These are phyloP conservation scores for Vimba vimba DNA, from an alignment of 2,113 vertebrate genomes.

Conservation along the genomic window DNA sequence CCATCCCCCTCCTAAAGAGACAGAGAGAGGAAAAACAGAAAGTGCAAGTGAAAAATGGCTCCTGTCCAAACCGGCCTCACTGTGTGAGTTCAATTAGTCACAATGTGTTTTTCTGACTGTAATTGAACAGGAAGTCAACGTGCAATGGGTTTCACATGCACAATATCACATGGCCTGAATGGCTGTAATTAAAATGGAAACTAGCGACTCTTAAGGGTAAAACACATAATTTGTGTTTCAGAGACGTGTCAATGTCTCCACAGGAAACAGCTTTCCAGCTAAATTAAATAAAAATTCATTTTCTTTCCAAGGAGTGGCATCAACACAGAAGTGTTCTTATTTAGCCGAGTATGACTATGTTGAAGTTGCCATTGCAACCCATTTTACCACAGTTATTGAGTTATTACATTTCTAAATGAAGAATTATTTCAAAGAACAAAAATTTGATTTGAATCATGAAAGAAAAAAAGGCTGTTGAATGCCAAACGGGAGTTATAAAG, in stretches of 20 bases:
- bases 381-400: not conserved
- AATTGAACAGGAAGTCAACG: slow-evolving; percentile 31
- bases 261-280: not conserved
- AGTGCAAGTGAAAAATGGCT: slow-evolving; percentile 9
- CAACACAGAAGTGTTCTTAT: not conserved
- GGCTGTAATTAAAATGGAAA: not conserved
- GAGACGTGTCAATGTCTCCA: not conserved
- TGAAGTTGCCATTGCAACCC: not conserved
- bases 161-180: slow-evolving; percentile 9
- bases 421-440: not conserved
- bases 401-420: not conserved
- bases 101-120: slow-evolving; percentile 12
- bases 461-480: not conserved
- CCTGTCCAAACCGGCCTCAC: not conserved
- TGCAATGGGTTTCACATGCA: slow-evolving; percentile 5
- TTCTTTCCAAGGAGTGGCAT: not conserved
- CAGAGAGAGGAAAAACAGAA: slow-evolving; percentile 1
- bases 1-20: slow-evolving; percentile 77
- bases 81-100: slow-evolving; percentile 13
- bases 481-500: not conserved
- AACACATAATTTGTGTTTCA: not conserved
- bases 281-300: not conserved
- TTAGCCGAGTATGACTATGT: not conserved
- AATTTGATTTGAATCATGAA: not conserved
- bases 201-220: not conserved